Evolutionary conservation across 2,113 vertebrate genomes (phyloP).

Genomic region (Oreocharis arfaki): DNA sequence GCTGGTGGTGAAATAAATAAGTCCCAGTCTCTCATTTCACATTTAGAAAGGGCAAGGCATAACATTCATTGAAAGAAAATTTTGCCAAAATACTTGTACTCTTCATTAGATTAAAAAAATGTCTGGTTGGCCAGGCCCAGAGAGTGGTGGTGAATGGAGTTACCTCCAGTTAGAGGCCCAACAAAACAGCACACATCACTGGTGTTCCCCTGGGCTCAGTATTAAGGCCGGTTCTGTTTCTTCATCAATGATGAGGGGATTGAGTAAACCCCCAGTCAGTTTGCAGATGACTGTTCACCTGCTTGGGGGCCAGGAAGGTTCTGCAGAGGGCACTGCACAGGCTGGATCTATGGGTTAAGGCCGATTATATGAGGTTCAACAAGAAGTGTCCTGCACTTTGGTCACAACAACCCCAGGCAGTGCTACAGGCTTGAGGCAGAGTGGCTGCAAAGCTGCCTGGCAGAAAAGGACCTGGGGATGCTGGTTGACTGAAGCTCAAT

Average conservation of each 20-base stretch:
- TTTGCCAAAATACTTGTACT: background rate
- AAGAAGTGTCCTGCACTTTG: background rate
- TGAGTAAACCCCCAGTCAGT: background rate
- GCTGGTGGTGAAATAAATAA: background rate
- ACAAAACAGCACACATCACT: background rate
- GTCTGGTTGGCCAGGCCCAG: background rate
- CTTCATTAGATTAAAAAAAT: background rate
- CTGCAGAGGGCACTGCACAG: background rate
- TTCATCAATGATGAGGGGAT: background rate
- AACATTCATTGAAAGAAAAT: background rate
- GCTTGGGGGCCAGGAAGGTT: background rate
- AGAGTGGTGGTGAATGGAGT: too few species aligned
- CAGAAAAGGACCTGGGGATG: background rate
- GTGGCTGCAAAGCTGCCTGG: background rate
- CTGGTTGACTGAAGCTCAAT: background rate
- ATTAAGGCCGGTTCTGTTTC: background rate
- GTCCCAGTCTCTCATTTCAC: background rate
- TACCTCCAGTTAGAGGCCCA: background rate
- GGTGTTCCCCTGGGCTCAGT: background rate
- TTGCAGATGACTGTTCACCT: background rate
- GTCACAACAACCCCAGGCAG: background rate
- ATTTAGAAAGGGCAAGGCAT: background rate
- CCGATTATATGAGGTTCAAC: background rate
- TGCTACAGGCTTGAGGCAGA: background rate
- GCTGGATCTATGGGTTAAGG: fast-evolving